phyloP scores from a whole-genome alignment of 2,888 invertebrate genomes.

The Graphium colonna region DNA sequence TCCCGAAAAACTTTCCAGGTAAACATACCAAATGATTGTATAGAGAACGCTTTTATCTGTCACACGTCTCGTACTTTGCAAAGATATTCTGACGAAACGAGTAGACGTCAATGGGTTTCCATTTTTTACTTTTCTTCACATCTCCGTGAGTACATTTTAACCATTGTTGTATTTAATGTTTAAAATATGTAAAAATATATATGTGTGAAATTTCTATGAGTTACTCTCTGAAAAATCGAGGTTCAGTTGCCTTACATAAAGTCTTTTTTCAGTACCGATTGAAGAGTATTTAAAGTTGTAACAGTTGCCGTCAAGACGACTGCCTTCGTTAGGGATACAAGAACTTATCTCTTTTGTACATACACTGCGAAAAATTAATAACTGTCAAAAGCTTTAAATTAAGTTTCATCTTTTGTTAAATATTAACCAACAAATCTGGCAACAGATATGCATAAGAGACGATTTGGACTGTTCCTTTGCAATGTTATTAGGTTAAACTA shows the following conservation, averaged over 20 bases:
- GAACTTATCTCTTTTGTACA: slow-evolving; percentile 50
- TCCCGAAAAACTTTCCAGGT: too few species aligned
- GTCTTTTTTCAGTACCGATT: slow-evolving; percentile 51
- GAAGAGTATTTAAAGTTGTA: slow-evolving; percentile 54
- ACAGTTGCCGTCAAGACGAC: slow-evolving; percentile 58
- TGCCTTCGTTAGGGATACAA: slow-evolving; percentile 58
- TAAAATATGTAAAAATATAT: too few species aligned
- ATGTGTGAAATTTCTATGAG: slow-evolving; percentile 7
- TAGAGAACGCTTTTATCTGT: slow-evolving; percentile 47
- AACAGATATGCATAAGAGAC: too few species aligned
- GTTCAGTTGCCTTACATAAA: slow-evolving; percentile 51
- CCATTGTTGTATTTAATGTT: too few species aligned
- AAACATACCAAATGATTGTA: too few species aligned
- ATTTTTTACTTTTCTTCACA: slow-evolving; percentile 42
- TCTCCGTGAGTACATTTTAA: too few species aligned
- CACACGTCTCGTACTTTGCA: slow-evolving; percentile 52
- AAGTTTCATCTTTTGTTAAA: too few species aligned
- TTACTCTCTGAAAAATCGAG: slow-evolving; percentile 50
- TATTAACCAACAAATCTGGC: too few species aligned
- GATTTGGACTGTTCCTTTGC: too few species aligned
- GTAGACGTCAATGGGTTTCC: slow-evolving; percentile 51
- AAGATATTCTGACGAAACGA: slow-evolving; percentile 47
- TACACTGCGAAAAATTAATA: slow-evolving; percentile 36
- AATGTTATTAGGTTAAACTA: too few species aligned
- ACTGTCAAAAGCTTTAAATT: too few species aligned